Percentiles rank a stretch among this genome's conserved stretches.
Conservation (phyloP, 2,888 invertebrate genomes). For the Archips xylosteana region DNA sequence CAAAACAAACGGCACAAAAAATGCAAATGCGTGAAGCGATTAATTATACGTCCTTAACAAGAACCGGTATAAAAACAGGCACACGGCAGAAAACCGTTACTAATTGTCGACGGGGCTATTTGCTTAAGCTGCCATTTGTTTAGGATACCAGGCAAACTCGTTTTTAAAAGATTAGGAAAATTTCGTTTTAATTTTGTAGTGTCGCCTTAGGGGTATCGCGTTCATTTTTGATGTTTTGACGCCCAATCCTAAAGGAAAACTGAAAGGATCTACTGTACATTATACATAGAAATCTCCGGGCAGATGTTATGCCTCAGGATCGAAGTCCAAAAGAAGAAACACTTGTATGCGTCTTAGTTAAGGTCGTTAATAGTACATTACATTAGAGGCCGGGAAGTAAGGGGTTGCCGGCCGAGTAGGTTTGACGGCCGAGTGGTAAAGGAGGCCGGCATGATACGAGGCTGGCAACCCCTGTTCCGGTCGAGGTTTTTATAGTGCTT, state of each 20-base stretch:
- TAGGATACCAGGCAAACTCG: conserved; percentile 47
- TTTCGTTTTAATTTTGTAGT: conserved; percentile 47
- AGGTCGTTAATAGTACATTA: too few relatives aligned
- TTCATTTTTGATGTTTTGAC: conserved; percentile 18
- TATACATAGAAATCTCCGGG: too few relatives aligned
- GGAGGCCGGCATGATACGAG: too few relatives aligned
- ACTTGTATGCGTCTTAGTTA: too few relatives aligned
- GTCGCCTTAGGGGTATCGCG: conserved; percentile 20
- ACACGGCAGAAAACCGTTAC: conserved; percentile 53
- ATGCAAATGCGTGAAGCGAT: conserved; percentile 66
- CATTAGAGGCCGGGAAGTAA: too few relatives aligned
- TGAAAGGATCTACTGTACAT: too few relatives aligned
- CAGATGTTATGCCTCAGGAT: too few relatives aligned
- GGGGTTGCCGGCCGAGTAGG: too few relatives aligned
- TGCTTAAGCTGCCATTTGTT: conserved; percentile 50
- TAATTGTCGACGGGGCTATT: conserved; percentile 43
- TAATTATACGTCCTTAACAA: conserved; percentile 57
- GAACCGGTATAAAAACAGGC: conserved; percentile 49
- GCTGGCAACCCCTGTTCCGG: too few relatives aligned
- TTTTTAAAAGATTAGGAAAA: conserved; percentile 49
- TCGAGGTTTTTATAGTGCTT: too few relatives aligned
- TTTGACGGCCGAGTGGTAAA: too few relatives aligned
- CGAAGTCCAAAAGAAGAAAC: too few relatives aligned
- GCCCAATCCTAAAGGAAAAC: not conserved
- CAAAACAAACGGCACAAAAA: conserved; percentile 45